Evolutionary conservation across 1,140 invertebrate species (phyloP), one percentile per base, ranked within the genome.

Genomic region (Cydia pomonella): DNA sequence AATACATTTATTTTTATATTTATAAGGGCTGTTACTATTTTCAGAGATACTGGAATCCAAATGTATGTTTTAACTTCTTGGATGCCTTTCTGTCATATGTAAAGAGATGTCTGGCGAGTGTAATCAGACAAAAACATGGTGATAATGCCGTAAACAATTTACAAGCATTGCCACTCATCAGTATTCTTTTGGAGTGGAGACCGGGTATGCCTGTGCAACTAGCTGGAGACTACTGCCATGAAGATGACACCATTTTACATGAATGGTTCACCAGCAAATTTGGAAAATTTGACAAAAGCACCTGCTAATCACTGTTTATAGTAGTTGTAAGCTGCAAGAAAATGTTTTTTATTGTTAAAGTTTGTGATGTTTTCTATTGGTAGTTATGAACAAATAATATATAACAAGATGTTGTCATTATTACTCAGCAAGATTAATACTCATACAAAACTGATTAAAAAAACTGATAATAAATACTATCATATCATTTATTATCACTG

Each of bases 401-500:
- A 41, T 41, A 16, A 12, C 13, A 44, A 44, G 41, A 12, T 13
- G 13, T 13, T 44, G 41, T 44, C 41, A 44, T 16, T 50, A 50
- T 18, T 50, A 50, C 47, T n/a, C 47, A 50, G 41, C 41, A 44
- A 13, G 41, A 44, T 44, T 16, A 44, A 44, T 44, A 16, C 2
- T 44, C 13, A 44, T 44, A 44, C 41, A 44, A 44, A 44, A 44
- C n/a, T 6, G 16, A 50, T n/a, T 18, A 50, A n/a, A 44, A 75
- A 78, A 78, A 75, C 69, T 72, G 75, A 77, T 74, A 44, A 63
- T 71, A 76, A 69, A 74, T 81, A 82, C 80, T 87, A 88, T 88
- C 76, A 80, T 90, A 90, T 89, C 89, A 92, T 92, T 92, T 92
- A 92, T 92, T 91, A 91, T 90, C 88, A 92, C 88, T 90, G 85